phyloP scores from a whole-genome alignment of 2,888 invertebrate genomes.

The Synergus umbraculus region DNA sequence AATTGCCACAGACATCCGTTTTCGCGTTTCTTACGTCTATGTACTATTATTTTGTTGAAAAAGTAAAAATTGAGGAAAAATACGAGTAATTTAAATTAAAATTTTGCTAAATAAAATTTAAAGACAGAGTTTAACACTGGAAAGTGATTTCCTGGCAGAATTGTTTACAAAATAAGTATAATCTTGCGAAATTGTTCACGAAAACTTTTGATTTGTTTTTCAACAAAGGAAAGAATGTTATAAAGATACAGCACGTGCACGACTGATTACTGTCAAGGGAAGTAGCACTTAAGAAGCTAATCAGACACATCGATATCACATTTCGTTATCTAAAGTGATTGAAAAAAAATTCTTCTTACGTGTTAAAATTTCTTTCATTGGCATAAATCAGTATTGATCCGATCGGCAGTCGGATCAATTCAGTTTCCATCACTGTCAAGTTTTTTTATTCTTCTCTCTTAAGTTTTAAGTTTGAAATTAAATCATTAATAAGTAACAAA shows the following conservation, averaged over 20 bases:
- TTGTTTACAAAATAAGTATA: slow-evolving; percentile 4
- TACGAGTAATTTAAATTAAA: neutral
- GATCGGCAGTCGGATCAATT: slow-evolving; percentile 31
- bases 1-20: too few relatives aligned
- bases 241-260: neutral
- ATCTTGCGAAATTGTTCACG: neutral
- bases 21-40: too few relatives aligned
- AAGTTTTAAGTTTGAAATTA: neutral
- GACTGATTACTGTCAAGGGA: neutral
- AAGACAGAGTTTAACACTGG: neutral
- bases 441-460: neutral
- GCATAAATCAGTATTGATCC: slow-evolving; percentile 39
- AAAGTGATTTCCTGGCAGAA: neutral
- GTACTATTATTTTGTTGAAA: too few relatives aligned
- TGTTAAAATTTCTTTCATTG: slow-evolving; percentile 14
- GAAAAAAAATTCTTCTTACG: slow-evolving; percentile 7
- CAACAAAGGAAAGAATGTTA: neutral
- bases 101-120: neutral
- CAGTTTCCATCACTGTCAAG: neutral
- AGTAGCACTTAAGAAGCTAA: slow-evolving; percentile 5
- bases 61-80: too few relatives aligned
- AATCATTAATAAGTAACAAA: neutral
- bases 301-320: slow-evolving; percentile 11
- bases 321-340: slow-evolving; percentile 27
- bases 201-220: neutral